phyloP scores from a whole-genome alignment of 1,140 invertebrate genomes.

The Nilaparvata lugens region DNA sequence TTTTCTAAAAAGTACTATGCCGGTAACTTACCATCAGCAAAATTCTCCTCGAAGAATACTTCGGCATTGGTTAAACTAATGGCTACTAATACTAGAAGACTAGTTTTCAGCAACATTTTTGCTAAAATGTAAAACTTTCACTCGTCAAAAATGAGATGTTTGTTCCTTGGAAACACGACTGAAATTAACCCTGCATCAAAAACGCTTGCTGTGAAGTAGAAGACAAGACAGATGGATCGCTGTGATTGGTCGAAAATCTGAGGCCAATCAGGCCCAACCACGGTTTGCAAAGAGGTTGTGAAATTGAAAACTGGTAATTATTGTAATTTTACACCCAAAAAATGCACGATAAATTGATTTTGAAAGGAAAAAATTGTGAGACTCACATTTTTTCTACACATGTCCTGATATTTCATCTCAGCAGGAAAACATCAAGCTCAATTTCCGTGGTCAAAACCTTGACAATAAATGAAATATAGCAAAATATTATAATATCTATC shows the following conservation, averaged over 20 bases:
- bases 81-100: slow-evolving; percentile 11
- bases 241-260: slow-evolving; percentile 19
- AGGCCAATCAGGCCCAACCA: slow-evolving; percentile 25
- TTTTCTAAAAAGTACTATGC: not conserved
- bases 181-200: slow-evolving; percentile 7
- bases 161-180: not conserved
- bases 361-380: no score
- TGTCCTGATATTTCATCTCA: no score
- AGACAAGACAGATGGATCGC: slow-evolving; percentile 26
- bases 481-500: no score
- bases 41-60: slow-evolving; percentile 23
- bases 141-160: not conserved
- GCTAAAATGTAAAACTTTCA: not conserved
- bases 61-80: slow-evolving; percentile 16
- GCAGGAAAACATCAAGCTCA: no score
- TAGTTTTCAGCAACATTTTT: slow-evolving; percentile 1
- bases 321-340: not conserved
- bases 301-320: no score
- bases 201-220: slow-evolving; percentile 2
- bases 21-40: slow-evolving; percentile 19
- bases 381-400: no score
- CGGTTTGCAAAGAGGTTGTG: slow-evolving; percentile 11
- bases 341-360: not conserved
- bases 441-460: no score
- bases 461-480: no score